phyloP scores from a whole-genome alignment of 2,113 vertebrate genomes.

The Mus spicilegus region DNA sequence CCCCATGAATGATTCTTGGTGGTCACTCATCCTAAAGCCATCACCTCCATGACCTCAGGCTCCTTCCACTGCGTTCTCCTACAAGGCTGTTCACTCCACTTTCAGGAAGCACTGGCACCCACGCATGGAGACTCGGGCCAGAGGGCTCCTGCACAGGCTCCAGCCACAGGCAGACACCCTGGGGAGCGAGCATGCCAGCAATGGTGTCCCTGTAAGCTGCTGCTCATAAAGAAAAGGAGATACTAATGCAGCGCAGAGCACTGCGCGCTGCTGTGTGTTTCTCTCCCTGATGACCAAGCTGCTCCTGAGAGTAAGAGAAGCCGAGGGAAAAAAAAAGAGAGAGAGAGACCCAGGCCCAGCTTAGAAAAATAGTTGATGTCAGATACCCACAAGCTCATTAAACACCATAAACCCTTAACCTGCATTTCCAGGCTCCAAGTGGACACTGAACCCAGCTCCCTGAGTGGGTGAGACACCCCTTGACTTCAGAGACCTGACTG shows the following conservation, averaged over 20 bases:
- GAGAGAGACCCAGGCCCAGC: background rate
- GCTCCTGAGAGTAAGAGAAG: background rate
- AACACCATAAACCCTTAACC: background rate
- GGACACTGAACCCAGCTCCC: background rate
- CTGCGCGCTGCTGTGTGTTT: too few species aligned
- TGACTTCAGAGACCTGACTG: background rate
- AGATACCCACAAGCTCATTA: background rate
- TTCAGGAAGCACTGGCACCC: background rate
- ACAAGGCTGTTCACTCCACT: background rate
- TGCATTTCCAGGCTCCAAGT: fast-evolving
- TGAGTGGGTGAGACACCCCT: too few species aligned
- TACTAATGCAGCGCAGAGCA: fast-evolving
- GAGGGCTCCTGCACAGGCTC: background rate
- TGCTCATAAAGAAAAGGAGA: background rate
- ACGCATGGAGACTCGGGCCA: background rate
- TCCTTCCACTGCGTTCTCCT: background rate
- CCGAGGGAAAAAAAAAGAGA: too few species aligned
- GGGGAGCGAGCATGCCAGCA: fast-evolving
- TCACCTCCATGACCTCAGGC: background rate
- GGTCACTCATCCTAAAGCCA: background rate
- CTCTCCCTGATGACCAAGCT: background rate
- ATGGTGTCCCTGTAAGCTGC: background rate
- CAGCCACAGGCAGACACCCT: background rate
- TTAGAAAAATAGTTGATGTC: too few species aligned
- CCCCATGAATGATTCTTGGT: background rate